phyloP scores from a whole-genome alignment of 2,113 vertebrate species.

The Spea multiplicata region DNA sequence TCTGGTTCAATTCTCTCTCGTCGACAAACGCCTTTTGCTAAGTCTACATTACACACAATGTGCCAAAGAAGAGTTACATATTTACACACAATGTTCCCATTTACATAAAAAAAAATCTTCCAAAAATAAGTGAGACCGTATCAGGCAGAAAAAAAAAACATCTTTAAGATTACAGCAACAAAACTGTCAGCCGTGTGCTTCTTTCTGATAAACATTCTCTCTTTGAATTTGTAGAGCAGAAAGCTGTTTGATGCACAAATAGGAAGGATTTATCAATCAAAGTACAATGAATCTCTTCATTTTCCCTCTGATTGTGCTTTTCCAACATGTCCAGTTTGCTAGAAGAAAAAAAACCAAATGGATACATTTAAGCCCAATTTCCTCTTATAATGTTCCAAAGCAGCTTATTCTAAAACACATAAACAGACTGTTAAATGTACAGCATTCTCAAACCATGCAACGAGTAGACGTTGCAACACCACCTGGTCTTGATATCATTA shows the following conservation, averaged over 20 bases:
- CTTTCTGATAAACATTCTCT: slow-evolving; percentile 62
- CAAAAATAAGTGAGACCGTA: slow-evolving; percentile 52
- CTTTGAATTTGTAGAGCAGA: slow-evolving; percentile 53
- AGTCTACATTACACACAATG: slow-evolving; percentile 10
- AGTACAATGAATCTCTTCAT: slow-evolving; percentile 42
- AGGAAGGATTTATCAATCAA: slow-evolving; percentile 53
- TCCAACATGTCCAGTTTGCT: slow-evolving; percentile 27
- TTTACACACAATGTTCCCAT: slow-evolving; percentile 50
- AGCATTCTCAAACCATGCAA: no score
- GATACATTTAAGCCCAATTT: slow-evolving; percentile 41
- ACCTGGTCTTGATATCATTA: no score
- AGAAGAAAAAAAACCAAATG: not conserved
- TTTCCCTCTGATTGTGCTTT: slow-evolving; percentile 49
- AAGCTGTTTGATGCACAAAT: slow-evolving; percentile 54
- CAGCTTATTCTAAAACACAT: no score
- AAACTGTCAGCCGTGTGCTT: slow-evolving; percentile 54
- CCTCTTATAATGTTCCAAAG: not conserved
- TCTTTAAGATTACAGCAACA: slow-evolving; percentile 48
- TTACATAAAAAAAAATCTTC: slow-evolving; percentile 51
- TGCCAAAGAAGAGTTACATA: slow-evolving; percentile 19
- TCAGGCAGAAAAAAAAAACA: slow-evolving; percentile 50
- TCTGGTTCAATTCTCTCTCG: slow-evolving; percentile 9
- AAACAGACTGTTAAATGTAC: no score
- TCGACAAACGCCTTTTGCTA: slow-evolving; percentile 27
- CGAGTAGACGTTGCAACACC: no score